These are phyloP conservation scores for Streblospio benedicti DNA, from an alignment of 1,140 invertebrate species.

Conservation along the genomic window DNA sequence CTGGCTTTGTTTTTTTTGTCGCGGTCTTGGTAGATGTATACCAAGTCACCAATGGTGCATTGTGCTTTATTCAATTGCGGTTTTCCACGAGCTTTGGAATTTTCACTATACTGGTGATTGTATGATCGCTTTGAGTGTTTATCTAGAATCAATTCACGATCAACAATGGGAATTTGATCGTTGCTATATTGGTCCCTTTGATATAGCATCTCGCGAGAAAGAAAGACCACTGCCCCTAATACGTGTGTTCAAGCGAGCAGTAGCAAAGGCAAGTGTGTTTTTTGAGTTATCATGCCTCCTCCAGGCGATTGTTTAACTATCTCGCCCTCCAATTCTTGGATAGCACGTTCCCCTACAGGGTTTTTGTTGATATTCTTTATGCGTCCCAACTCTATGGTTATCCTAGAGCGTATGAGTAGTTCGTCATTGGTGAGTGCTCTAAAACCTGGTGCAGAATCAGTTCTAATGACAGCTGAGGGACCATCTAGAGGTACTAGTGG, in stretches of 20 bases:
- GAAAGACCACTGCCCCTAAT: background rate
- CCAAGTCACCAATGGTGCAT: background rate
- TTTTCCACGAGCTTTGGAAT: background rate
- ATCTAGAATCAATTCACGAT: background rate
- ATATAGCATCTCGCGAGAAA: background rate
- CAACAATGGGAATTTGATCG: background rate
- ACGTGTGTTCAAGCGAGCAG: background rate
- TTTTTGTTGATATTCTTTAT: constrained; percentile 23
- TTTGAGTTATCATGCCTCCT: background rate
- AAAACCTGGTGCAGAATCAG: constrained; percentile 22
- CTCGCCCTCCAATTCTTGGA: background rate
- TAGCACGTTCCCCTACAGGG: constrained; percentile 20
- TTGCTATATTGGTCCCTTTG: background rate
- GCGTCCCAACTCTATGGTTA: constrained; percentile 17
- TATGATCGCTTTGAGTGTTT: background rate
- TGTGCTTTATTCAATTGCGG: no score
- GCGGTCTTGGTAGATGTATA: background rate
- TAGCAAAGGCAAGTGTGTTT: background rate
- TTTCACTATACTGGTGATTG: background rate
- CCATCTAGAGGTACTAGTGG: constrained; percentile 12
- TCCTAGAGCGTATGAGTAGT: constrained; percentile 7
- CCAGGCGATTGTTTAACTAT: background rate
- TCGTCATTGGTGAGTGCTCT: constrained; percentile 16
- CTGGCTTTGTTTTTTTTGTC: background rate
- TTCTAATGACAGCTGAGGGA: constrained; percentile 16